These are phyloP conservation scores for Pachyramphus minor DNA, from an alignment of 2,113 vertebrate genomes.

Conservation along the genomic window DNA sequence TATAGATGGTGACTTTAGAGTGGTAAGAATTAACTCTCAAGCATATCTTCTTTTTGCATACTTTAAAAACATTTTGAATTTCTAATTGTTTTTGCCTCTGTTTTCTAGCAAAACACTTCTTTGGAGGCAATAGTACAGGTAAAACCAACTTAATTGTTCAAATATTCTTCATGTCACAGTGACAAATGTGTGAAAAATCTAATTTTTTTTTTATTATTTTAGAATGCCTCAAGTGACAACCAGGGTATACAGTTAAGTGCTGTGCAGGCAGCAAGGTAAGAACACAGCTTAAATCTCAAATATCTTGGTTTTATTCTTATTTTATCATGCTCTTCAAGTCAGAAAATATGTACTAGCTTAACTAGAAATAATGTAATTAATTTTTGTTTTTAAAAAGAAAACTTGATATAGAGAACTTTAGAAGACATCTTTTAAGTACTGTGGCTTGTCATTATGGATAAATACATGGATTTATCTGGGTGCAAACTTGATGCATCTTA, in stretches of 20 bases:
- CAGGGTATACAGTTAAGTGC: slow-evolving; percentile 96
- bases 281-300: background rate
- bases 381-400: background rate
- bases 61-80: background rate
- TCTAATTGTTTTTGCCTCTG: slow-evolving; percentile 3
- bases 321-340: background rate
- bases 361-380: background rate
- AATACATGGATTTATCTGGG: background rate
- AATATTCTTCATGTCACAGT: background rate
- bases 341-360: background rate
- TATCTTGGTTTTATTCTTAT: background rate
- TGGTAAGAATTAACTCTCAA: slow-evolving; percentile 76
- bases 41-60: background rate
- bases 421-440: background rate
- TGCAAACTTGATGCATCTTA: background rate
- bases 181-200: background rate
- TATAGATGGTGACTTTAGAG: slow-evolving; percentile 92
- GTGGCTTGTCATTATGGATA: background rate
- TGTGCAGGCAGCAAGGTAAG: slow-evolving; percentile 96
- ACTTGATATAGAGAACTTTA: background rate
- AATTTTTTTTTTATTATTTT: background rate
- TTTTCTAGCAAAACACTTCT: slow-evolving; percentile 93
- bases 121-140: slow-evolving; percentile 99
- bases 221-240: slow-evolving; percentile 99
- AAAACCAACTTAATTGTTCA: slow-evolving; percentile 47